A percentile compares a stretch with the other conserved stretches of the same genome.
These are phyloP conservation scores for Lucilia cuprina DNA, from an alignment of 1,140 invertebrate genomes.

Conservation along the genomic window DNA sequence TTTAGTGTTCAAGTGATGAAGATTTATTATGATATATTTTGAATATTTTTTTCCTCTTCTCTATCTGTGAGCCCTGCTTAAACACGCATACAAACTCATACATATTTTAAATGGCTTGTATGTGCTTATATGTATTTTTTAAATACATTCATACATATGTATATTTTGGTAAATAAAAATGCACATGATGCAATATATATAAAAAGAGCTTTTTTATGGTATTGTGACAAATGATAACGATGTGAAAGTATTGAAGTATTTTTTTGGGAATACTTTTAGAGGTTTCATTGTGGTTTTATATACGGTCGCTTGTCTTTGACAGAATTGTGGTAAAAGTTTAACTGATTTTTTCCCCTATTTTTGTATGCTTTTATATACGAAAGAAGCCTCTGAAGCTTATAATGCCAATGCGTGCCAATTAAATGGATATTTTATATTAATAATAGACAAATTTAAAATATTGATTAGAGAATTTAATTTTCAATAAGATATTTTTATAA, in stretches of 20 bases:
- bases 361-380: not conserved
- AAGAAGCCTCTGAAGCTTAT: not conserved
- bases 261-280: slow-evolving; percentile 2
- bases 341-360: not conserved
- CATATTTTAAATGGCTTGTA: not conserved
- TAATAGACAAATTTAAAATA: not conserved
- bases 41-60: not conserved
- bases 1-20: slow-evolving; percentile 56
- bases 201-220: not conserved
- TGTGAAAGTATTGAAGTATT: not conserved
- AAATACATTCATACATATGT: not conserved
- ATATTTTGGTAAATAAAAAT: not conserved
- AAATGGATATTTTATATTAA: not conserved
- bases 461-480: not conserved
- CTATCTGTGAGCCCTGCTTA: not conserved
- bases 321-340: not conserved
- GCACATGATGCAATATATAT: not conserved
- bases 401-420: slow-evolving; percentile 9
- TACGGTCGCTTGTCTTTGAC: slow-evolving; percentile 28
- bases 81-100: too few relatives aligned
- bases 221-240: not conserved
- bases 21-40: slow-evolving; percentile 55
- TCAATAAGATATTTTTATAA: not conserved
- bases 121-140: not conserved
- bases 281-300: slow-evolving; percentile 26